Percentiles rank a stretch among this genome's conserved stretches.
These are phyloP conservation scores for Nestor notabilis DNA, from an alignment of 2,113 vertebrate genomes.

Conservation along the genomic window DNA sequence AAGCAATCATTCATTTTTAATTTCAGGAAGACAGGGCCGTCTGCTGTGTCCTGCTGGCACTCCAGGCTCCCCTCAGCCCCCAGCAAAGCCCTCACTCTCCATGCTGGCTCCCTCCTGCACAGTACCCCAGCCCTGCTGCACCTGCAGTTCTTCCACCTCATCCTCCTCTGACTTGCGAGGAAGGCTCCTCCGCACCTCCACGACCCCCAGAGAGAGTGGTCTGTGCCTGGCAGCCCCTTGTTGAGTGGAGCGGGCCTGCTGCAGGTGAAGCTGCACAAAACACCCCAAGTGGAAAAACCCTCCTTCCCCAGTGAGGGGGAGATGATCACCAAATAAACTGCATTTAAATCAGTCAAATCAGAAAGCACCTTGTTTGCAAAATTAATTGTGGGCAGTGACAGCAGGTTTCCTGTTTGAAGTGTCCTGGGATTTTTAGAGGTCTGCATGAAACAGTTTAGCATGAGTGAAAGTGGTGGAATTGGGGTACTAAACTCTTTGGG, in stretches of 20 bases:
- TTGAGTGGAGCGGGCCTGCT: not conserved
- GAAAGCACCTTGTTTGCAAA: not conserved
- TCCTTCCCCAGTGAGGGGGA: not conserved
- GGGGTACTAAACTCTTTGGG: not conserved
- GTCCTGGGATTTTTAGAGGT: not conserved
- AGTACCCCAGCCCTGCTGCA: not conserved
- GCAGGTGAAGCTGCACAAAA: not conserved
- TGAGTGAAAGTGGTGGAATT: not conserved
- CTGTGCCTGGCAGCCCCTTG: not conserved
- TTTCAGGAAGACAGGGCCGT: not conserved
- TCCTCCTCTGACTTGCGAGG: fast-evolving
- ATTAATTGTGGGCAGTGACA: not conserved
- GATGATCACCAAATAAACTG: not conserved
- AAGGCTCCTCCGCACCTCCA: not conserved
- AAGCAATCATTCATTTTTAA: not conserved
- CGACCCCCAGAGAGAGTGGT: not conserved
- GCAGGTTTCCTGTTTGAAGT: not conserved
- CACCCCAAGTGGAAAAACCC: not conserved
- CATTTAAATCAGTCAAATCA: not conserved
- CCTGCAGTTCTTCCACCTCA: not conserved
- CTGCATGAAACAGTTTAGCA: not conserved
- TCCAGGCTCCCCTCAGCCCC: not conserved
- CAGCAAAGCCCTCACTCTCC: not conserved
- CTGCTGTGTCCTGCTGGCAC: not conserved
- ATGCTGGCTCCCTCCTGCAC: fast-evolving